Percentiles rank a stretch among this genome's conserved stretches.
These are phyloP conservation scores for Disparrhopalites patrizii DNA, from an alignment of 2,888 invertebrate genomes.

Conservation along the genomic window DNA sequence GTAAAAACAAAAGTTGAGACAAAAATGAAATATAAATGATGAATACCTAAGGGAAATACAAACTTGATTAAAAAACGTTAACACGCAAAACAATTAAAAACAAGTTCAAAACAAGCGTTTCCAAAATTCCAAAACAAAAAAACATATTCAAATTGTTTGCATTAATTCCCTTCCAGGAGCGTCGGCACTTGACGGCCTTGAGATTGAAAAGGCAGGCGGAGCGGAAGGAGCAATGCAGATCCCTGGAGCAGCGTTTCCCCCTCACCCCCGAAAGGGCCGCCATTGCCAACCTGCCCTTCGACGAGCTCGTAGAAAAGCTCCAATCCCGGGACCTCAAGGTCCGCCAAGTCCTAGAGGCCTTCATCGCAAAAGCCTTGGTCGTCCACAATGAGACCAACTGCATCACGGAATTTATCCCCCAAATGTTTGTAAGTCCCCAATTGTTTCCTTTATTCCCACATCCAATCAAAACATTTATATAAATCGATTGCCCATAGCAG, in stretches of 20 bases:
- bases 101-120: too few relatives aligned
- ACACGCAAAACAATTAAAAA: too few relatives aligned
- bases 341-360: conserved; percentile 34
- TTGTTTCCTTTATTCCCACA: too few relatives aligned
- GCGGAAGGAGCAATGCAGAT: not conserved
- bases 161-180: conserved; percentile 7
- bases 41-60: too few relatives aligned
- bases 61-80: too few relatives aligned
- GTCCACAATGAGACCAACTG: conserved; percentile 48
- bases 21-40: too few relatives aligned
- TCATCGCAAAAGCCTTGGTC: conserved; percentile 42
- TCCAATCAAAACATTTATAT: too few relatives aligned
- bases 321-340: conserved; percentile 32
- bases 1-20: too few relatives aligned
- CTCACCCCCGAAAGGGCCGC: not conserved
- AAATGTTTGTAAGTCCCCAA: conserved; percentile 35
- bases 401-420: conserved; percentile 48
- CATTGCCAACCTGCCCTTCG: conserved; percentile 29
- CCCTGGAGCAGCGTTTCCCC: not conserved
- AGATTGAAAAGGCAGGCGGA: not conserved
- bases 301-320: conserved; percentile 30
- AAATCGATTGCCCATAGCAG: too few relatives aligned
- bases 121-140: too few relatives aligned
- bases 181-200: not conserved
- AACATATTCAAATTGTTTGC: too few relatives aligned